Conservation (phyloP, 1,140 invertebrate genomes). For the Triops cancriformis region DNA sequence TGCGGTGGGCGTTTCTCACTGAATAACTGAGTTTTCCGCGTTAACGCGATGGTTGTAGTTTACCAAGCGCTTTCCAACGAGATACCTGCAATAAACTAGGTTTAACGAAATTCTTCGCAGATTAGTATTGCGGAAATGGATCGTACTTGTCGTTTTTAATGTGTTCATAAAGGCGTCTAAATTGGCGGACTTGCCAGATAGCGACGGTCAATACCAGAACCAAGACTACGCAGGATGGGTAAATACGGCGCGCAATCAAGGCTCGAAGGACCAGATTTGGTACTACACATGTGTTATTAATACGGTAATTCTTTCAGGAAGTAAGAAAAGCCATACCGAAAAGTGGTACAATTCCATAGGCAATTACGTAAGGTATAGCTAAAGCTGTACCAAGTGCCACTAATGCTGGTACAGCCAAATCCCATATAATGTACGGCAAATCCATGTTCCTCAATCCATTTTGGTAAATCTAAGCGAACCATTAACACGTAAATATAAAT, state of each 20-base stretch:
- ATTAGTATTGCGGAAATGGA: background rate
- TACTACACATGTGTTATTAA: too few relatives aligned
- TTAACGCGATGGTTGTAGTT: slow-evolving; percentile 65
- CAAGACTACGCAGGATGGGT: slow-evolving; percentile 75
- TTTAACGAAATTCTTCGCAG: background rate
- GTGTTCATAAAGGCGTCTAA: slow-evolving; percentile 89
- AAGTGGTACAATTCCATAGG: slow-evolving; percentile 71
- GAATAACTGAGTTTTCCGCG: background rate
- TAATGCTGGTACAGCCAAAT: slow-evolving; percentile 82
- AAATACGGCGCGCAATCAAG: slow-evolving; percentile 74
- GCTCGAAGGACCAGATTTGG: slow-evolving; percentile 61
- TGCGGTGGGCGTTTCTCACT: background rate
- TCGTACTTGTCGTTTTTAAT: slow-evolving; percentile 96
- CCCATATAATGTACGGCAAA: slow-evolving; percentile 70
- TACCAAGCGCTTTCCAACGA: slow-evolving; percentile 86
- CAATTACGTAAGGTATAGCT: slow-evolving; percentile 79
- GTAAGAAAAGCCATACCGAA: slow-evolving; percentile 43
- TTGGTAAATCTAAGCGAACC: slow-evolving; percentile 39
- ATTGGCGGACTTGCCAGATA: slow-evolving; percentile 76
- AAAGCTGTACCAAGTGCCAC: slow-evolving; percentile 75
- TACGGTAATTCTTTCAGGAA: background rate
- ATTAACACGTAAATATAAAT: background rate
- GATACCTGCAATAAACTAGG: slow-evolving; percentile 46
- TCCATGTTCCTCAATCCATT: slow-evolving; percentile 91
- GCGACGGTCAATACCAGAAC: slow-evolving; percentile 58